Percentiles rank a stretch among this genome's conserved stretches.
These are phyloP conservation scores for Chydorus sphaericus DNA, from an alignment of 2,888 invertebrate genomes.

Conservation along the genomic window DNA sequence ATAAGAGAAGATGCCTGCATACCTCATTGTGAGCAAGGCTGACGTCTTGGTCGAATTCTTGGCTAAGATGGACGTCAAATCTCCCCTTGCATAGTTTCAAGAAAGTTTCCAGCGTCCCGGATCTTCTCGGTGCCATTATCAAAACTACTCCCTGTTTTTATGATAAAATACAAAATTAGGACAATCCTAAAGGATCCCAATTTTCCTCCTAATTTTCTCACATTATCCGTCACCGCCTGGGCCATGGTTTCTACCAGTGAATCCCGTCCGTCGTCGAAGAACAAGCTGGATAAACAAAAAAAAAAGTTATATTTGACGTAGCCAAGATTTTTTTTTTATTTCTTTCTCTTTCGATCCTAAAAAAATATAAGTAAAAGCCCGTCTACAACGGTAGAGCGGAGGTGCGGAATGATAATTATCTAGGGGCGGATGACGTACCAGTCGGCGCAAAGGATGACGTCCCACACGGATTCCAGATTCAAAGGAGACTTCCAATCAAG, in stretches of 20 bases:
- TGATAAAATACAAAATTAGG: no score
- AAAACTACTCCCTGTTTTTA: conserved; percentile 46
- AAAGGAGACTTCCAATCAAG: conserved; percentile 26
- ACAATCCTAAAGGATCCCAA: no score
- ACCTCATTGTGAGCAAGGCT: conserved; percentile 9
- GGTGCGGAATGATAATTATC: not conserved
- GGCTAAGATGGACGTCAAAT: conserved; percentile 6
- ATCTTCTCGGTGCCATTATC: conserved; percentile 61
- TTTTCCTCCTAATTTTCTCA: no score
- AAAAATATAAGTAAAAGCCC: no score
- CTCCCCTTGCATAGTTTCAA: conserved; percentile 27
- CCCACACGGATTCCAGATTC: conserved; percentile 38
- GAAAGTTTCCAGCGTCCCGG: conserved; percentile 53
- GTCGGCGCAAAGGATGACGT: conserved; percentile 60
- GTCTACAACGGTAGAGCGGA: not conserved
- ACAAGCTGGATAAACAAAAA: conserved; percentile 34
- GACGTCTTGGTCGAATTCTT: conserved; percentile 10
- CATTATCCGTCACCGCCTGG: conserved; percentile 39
- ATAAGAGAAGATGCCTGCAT: no score
- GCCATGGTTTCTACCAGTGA: conserved; percentile 52
- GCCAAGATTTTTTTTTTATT: no score
- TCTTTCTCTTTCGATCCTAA: no score
- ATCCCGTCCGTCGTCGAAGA: conserved; percentile 55
- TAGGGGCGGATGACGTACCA: conserved; percentile 28
- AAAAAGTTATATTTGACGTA: no score